phyloP scores from a whole-genome alignment of 2,797 vertebrate species.

The Epinephelus awoara region DNA sequence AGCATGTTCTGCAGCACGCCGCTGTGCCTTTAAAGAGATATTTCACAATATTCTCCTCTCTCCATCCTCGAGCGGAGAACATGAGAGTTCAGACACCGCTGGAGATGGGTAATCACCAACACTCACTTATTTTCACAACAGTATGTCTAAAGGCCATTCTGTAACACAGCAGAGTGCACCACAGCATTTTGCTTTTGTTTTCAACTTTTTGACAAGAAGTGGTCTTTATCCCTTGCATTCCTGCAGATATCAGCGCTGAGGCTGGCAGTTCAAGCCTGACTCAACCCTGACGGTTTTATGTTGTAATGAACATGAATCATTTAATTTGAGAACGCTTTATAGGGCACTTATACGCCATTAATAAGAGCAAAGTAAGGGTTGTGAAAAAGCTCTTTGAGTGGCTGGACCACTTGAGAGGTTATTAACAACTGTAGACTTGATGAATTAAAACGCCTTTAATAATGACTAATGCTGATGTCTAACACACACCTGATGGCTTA shows the following conservation, averaged over 20 bases:
- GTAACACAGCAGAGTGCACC: conserved; percentile 1
- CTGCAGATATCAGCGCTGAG: not conserved
- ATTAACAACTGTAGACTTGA: too few relatives aligned
- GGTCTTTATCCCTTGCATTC: too few relatives aligned
- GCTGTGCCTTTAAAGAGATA: conserved; percentile 51
- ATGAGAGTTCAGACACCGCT: conserved; percentile 23
- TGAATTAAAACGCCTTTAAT: not conserved
- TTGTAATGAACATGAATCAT: not conserved
- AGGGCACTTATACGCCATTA: not conserved
- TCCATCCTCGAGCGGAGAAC: conserved; percentile 10
- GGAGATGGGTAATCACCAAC: conserved; percentile 35
- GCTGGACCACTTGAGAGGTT: not conserved
- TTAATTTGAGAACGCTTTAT: not conserved
- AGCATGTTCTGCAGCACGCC: conserved; percentile 35
- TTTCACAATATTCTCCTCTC: conserved; percentile 32
- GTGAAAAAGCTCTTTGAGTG: not conserved
- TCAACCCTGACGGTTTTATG: not conserved
- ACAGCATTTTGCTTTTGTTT: not conserved
- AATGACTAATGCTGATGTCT: not conserved
- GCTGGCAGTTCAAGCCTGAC: not conserved
- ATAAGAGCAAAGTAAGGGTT: not conserved
- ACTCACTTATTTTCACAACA: conserved; percentile 37
- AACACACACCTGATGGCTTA: too few relatives aligned
- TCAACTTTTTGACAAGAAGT: not conserved
- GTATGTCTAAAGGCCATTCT: conserved; percentile 15